phyloP scores from a whole-genome alignment of 1,140 invertebrate genomes.

The Hyles vespertilio region DNA sequence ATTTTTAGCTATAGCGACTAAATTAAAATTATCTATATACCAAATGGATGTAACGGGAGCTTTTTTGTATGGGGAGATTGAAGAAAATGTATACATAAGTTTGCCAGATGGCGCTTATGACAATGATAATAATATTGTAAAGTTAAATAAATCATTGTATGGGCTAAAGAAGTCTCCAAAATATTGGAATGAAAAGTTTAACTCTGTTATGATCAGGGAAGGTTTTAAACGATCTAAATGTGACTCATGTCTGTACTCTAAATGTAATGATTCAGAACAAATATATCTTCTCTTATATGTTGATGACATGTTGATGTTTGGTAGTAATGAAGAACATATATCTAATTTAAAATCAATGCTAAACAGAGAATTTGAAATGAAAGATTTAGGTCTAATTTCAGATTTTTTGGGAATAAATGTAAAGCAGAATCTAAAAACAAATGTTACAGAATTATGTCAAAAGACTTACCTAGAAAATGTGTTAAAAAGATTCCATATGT shows the following conservation, averaged over 20 bases:
- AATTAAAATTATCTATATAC: slow-evolving; percentile 28
- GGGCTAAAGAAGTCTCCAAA: slow-evolving; percentile 35
- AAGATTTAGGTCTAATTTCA: slow-evolving; percentile 39
- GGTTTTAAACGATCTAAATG: slow-evolving; percentile 29
- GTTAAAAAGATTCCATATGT: slow-evolving; percentile 48
- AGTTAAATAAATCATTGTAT: slow-evolving; percentile 37
- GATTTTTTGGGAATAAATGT: slow-evolving; percentile 50
- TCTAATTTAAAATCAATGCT: slow-evolving; percentile 34
- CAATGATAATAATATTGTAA: slow-evolving; percentile 27
- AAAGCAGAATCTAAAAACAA: slow-evolving; percentile 32
- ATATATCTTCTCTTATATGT: slow-evolving; percentile 49
- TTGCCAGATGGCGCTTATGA: slow-evolving; percentile 24
- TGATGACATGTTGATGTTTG: slow-evolving; percentile 48
- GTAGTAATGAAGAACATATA: slow-evolving; percentile 26
- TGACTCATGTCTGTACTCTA: slow-evolving; percentile 39
- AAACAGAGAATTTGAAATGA: slow-evolving; percentile 53
- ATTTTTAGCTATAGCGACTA: slow-evolving; percentile 32
- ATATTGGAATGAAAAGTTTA: slow-evolving; percentile 39
- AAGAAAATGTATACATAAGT: slow-evolving; percentile 27
- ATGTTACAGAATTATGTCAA: slow-evolving; percentile 37
- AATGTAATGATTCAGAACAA: slow-evolving; percentile 16
- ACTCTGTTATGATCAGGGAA: slow-evolving; percentile 27
- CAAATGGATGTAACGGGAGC: slow-evolving; percentile 43
- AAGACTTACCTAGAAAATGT: slow-evolving; percentile 46
- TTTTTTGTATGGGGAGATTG: slow-evolving; percentile 35